phyloP scores from a whole-genome alignment of 2,888 invertebrate genomes.

The Pollenia griseotomentosa region DNA sequence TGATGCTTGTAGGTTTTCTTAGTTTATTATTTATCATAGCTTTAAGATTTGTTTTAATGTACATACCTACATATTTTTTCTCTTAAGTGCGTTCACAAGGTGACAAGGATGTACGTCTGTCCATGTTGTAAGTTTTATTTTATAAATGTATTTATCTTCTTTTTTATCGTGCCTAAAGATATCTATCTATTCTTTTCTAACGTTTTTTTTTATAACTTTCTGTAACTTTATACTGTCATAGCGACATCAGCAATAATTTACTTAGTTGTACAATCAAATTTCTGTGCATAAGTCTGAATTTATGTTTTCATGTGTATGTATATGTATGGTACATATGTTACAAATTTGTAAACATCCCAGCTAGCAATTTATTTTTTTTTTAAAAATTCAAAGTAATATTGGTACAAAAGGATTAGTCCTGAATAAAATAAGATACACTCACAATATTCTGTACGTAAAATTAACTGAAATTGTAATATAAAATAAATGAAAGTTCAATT shows the following conservation, averaged over 20 bases:
- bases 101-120: too few relatives aligned
- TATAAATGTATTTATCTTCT: conserved; percentile 13
- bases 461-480: too few relatives aligned
- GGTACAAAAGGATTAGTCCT: too few relatives aligned
- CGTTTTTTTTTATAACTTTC: conserved; percentile 34
- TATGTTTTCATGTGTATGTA: background rate
- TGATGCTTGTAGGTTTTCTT: background rate
- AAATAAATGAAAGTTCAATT: too few relatives aligned
- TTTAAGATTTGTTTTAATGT: conserved; percentile 8
- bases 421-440: too few relatives aligned
- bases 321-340: too few relatives aligned
- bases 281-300: background rate
- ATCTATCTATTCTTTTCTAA: background rate
- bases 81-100: background rate
- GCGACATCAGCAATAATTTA: background rate
- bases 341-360: too few relatives aligned
- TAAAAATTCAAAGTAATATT: too few relatives aligned
- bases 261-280: background rate
- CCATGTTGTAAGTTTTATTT: conserved; percentile 1
- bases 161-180: conserved; percentile 21
- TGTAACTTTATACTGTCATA: conserved; percentile 30
- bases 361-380: too few relatives aligned
- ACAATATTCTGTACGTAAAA: too few relatives aligned
- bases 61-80: background rate
- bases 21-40: background rate